Evolutionary conservation across 2,888 invertebrate species (phyloP).

Genomic region (Sarcophaga variegata): DNA sequence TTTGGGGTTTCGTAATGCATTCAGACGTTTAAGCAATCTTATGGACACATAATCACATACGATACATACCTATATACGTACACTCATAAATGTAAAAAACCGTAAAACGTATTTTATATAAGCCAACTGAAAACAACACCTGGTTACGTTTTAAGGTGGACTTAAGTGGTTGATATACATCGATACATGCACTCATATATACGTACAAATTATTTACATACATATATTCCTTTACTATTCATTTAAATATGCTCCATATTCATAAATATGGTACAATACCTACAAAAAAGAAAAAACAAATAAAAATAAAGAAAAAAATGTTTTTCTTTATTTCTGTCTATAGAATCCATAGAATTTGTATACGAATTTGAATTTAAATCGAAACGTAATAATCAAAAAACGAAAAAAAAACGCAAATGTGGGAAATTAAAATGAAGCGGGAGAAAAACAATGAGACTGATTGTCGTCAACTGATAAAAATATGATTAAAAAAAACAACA

Average conservation of each 20-base stretch:
- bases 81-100: conserved; percentile 7
- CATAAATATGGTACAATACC: background rate
- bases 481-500: no score
- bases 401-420: conserved; percentile 45
- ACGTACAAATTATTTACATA: background rate
- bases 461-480: conserved; percentile 77
- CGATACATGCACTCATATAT: conserved; percentile 26
- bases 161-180: conserved; percentile 53
- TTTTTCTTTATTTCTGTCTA: no score
- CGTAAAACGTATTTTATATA: conserved; percentile 6
- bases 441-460: conserved; percentile 79
- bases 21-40: background rate
- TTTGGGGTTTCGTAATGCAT: conserved; percentile 53
- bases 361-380: conserved; percentile 11
- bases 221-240: background rate
- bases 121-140: conserved; percentile 60
- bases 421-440: conserved; percentile 73
- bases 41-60: background rate
- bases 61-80: background rate
- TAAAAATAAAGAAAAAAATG: no score
- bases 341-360: conserved; percentile 6
- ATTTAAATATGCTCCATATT: conserved; percentile 10
- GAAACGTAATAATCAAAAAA: conserved; percentile 29
- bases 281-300: no score
- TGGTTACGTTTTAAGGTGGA: conserved; percentile 66